Conservation (phyloP, 2,888 invertebrate genomes). For the Trichogramma evanescens region DNA sequence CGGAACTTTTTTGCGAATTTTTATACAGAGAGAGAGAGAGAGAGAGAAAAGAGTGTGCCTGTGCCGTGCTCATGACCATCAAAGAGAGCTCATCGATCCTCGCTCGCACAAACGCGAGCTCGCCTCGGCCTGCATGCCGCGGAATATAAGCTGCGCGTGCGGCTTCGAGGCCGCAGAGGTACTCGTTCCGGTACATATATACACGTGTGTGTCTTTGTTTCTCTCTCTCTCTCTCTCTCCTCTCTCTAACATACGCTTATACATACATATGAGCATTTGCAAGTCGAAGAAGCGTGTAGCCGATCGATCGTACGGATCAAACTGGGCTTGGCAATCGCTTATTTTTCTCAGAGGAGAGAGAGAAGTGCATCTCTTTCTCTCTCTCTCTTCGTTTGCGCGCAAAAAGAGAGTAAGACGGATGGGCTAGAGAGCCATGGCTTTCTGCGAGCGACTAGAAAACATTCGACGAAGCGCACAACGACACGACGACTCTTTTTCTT, state of each 20-base stretch:
- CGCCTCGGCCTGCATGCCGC: too few species aligned
- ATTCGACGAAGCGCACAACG: conserved; percentile 13
- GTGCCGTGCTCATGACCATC: neutral
- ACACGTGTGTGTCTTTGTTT: conserved; percentile 1
- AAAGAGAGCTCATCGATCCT: conserved; percentile 17
- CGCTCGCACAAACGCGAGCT: neutral
- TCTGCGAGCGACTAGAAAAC: conserved; percentile 3
- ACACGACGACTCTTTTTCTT: conserved; percentile 13
- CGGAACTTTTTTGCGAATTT: too few species aligned
- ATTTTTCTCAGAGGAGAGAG: conserved; percentile 15
- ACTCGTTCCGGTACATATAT: neutral
- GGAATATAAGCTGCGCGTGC: too few species aligned
- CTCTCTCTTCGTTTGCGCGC: conserved; percentile 5
- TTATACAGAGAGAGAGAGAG: too few species aligned
- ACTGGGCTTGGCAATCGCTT: conserved; percentile 30
- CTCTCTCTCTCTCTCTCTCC: neutral
- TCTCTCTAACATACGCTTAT: conserved; percentile 6
- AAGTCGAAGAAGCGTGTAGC: conserved; percentile 29
- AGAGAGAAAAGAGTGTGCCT: too few species aligned
- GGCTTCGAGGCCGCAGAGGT: conserved; percentile 11
- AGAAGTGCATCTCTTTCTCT: neutral
- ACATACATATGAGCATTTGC: conserved; percentile 25
- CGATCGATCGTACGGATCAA: conserved; percentile 32
- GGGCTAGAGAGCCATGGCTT: conserved; percentile 5
- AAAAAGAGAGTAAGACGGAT: conserved; percentile 15